These are phyloP conservation scores for Tokudaia tokunoshimensis DNA, from an alignment of 2,797 vertebrate species.

Conservation along the genomic window DNA sequence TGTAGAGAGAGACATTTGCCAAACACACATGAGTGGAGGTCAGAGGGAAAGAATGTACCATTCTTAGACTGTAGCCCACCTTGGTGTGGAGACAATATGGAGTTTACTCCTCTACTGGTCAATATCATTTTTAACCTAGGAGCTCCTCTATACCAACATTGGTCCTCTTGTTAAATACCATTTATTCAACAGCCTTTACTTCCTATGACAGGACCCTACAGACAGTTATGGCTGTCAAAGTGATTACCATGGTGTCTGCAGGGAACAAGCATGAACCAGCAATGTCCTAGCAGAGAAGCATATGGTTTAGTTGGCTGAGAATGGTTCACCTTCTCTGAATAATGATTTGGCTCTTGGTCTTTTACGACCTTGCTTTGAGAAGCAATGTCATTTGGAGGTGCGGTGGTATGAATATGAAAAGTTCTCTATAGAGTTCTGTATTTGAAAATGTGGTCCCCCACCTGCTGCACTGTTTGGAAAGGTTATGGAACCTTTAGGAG, in stretches of 20 bases:
- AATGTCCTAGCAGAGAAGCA: neutral
- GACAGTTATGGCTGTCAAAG: neutral
- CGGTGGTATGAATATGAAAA: neutral
- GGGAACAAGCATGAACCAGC: neutral
- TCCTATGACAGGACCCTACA: neutral
- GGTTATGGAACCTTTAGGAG: neutral
- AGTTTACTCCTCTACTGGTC: neutral
- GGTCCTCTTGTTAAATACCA: neutral
- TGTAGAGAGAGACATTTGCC: neutral
- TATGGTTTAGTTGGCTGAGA: neutral
- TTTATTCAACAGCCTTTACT: neutral
- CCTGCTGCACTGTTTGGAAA: neutral
- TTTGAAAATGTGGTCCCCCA: neutral
- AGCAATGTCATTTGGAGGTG: neutral
- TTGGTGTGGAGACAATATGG: neutral
- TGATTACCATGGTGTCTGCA: neutral
- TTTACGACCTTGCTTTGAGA: constrained; percentile 9
- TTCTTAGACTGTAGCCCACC: neutral
- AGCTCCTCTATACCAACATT: neutral
- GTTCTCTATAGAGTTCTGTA: neutral
- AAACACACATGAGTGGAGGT: neutral
- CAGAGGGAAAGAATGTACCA: neutral
- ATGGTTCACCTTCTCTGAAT: neutral
- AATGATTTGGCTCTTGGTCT: constrained; percentile 7
- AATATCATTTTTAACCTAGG: neutral